phyloP scores from a whole-genome alignment of 2,888 invertebrate genomes.

The Quadriops clusia region DNA sequence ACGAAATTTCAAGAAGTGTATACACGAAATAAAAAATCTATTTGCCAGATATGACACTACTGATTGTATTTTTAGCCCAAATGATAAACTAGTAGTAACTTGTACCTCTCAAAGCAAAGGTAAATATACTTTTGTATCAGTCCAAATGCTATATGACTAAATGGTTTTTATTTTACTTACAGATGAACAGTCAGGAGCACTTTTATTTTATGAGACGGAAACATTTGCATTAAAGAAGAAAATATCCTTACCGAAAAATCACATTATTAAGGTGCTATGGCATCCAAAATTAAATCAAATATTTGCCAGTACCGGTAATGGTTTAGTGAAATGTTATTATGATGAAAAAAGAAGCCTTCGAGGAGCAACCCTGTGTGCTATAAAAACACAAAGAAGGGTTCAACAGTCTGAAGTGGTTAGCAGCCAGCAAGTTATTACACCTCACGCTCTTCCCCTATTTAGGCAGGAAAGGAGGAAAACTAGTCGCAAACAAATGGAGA shows the following conservation, averaged over 20 bases:
- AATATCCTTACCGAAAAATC: conserved; percentile 66
- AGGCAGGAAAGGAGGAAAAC: conserved; percentile 83
- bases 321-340: conserved; percentile 80
- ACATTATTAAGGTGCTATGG: conserved; percentile 84
- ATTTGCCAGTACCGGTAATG: conserved; percentile 85
- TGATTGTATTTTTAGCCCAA: conserved; percentile 81
- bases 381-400: conserved; percentile 66
- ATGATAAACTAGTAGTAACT: conserved; percentile 79
- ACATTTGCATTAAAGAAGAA: conserved; percentile 63
- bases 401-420: conserved; percentile 79
- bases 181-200: conserved; percentile 44
- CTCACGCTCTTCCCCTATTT: conserved; percentile 90
- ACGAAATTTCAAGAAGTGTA: conserved; percentile 64
- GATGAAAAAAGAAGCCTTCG: conserved; percentile 76
- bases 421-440: conserved; percentile 89
- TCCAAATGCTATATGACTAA: not conserved
- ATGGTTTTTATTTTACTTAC: conserved; percentile 10
- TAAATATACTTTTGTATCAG: conserved; percentile 18
- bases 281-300: conserved; percentile 97
- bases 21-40: conserved; percentile 56
- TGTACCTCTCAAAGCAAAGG: conserved; percentile 69
- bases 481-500: conserved; percentile 81
- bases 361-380: conserved; percentile 83
- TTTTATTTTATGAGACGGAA: conserved; percentile 70
- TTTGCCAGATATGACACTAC: conserved; percentile 72